Evolutionary conservation across 2,113 vertebrate genomes (phyloP).

Genomic region (Nanorana parkeri): DNA sequence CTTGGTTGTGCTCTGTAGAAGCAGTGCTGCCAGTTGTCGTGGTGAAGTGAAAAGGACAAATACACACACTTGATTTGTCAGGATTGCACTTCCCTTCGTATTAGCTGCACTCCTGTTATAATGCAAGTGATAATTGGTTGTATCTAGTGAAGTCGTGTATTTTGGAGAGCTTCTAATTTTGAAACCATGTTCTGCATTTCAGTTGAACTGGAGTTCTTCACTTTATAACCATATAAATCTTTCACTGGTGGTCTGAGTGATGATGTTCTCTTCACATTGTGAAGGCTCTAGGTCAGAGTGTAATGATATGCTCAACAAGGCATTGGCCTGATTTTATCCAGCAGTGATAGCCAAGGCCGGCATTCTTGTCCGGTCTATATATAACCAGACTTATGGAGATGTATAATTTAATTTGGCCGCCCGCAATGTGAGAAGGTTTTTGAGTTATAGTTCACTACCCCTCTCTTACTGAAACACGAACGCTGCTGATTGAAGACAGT

Average conservation of each 20-base stretch:
- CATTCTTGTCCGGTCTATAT: constrained; percentile 8
- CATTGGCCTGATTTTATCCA: constrained; percentile 6
- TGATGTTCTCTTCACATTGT: constrained; percentile 14
- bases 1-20: too few species aligned
- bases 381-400: constrained; percentile 2
- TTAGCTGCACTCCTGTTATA: too few species aligned
- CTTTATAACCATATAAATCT: neutral
- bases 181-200: too few species aligned
- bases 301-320: constrained; percentile 40
- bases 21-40: too few species aligned
- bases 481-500: neutral
- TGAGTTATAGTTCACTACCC: neutral
- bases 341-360: neutral
- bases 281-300: constrained; percentile 3
- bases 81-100: too few species aligned
- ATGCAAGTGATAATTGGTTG: too few species aligned
- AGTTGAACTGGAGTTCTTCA: neutral
- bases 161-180: too few species aligned
- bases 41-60: too few species aligned
- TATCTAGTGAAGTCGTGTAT: too few species aligned
- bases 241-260: constrained; percentile 2
- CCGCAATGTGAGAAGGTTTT: neutral
- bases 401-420: constrained; percentile 34
- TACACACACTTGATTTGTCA: too few species aligned
- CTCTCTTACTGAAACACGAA: neutral